A percentile compares a stretch with the other conserved stretches of the same genome.
Evolutionary conservation across 2,797 vertebrate genomes (phyloP).

Genomic region (Galago senegalensis): DNA sequence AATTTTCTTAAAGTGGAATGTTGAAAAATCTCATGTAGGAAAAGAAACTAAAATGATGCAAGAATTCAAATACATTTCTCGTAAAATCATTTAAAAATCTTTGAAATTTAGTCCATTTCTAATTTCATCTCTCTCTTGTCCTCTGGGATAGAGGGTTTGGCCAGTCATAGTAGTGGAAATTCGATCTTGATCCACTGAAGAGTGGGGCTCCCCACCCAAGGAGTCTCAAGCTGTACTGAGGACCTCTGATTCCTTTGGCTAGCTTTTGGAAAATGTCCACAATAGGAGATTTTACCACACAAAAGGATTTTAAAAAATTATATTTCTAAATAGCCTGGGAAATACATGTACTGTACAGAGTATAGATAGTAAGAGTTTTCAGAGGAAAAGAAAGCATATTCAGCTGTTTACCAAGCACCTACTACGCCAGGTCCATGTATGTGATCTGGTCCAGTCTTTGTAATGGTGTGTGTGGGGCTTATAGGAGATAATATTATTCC

Average conservation of each 20-base stretch:
- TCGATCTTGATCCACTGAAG: background rate
- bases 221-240: background rate
- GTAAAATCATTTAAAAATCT: background rate
- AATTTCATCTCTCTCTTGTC: background rate
- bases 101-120: background rate
- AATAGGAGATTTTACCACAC: background rate
- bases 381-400: slow-evolving; percentile 23
- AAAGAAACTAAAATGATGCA: background rate
- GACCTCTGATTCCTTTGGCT: background rate
- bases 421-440: slow-evolving; percentile 62
- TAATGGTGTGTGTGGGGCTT: slow-evolving; percentile 60
- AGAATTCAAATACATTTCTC: background rate
- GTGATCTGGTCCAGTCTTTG: slow-evolving; percentile 55
- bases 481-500: slow-evolving; percentile 65
- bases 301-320: background rate
- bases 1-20: background rate
- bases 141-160: background rate
- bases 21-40: background rate
- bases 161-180: background rate
- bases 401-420: slow-evolving; percentile 42
- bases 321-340: slow-evolving; percentile 55
- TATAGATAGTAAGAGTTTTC: slow-evolving; percentile 1
- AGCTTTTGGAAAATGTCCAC: background rate
- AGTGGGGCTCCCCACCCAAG: background rate
- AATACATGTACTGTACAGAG: background rate